A percentile compares a stretch with the other conserved stretches of the same genome.
These are phyloP conservation scores for Stenurella melanura DNA, from an alignment of 2,888 invertebrate species.

Conservation along the genomic window DNA sequence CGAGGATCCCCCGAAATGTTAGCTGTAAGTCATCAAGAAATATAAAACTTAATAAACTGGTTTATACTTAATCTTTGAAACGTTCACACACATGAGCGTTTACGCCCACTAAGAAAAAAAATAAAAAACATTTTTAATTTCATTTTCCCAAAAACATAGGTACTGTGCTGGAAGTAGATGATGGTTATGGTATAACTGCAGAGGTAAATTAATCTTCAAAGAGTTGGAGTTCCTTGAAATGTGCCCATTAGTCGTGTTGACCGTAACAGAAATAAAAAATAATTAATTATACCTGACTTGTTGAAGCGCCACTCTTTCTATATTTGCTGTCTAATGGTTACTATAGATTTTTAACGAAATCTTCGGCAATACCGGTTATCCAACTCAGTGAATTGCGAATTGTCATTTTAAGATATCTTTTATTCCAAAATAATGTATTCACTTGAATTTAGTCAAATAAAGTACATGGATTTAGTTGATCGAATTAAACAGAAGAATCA, in stretches of 20 bases:
- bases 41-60: constrained; percentile 34
- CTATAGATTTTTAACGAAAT: neutral
- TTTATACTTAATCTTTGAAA: neutral
- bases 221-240: constrained; percentile 24
- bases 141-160: constrained; percentile 8
- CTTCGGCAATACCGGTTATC: neutral
- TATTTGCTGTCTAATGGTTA: constrained; percentile 29
- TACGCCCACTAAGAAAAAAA: constrained; percentile 22
- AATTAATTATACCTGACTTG: constrained; percentile 28
- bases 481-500: too few relatives aligned
- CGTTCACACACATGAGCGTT: neutral
- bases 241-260: constrained; percentile 25
- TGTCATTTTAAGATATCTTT: too few relatives aligned
- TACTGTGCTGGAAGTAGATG: neutral
- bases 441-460: too few relatives aligned
- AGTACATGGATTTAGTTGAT: too few relatives aligned
- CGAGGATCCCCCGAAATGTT: constrained; percentile 73
- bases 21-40: constrained; percentile 68
- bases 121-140: constrained; percentile 14
- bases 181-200: neutral
- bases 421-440: too few relatives aligned
- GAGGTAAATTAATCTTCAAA: constrained; percentile 20
- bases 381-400: constrained; percentile 6
- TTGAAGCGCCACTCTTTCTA: constrained; percentile 19
- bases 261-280: constrained; percentile 18